phyloP scores from a whole-genome alignment of 2,888 invertebrate species.

The Hirtodrosophila duncani region DNA sequence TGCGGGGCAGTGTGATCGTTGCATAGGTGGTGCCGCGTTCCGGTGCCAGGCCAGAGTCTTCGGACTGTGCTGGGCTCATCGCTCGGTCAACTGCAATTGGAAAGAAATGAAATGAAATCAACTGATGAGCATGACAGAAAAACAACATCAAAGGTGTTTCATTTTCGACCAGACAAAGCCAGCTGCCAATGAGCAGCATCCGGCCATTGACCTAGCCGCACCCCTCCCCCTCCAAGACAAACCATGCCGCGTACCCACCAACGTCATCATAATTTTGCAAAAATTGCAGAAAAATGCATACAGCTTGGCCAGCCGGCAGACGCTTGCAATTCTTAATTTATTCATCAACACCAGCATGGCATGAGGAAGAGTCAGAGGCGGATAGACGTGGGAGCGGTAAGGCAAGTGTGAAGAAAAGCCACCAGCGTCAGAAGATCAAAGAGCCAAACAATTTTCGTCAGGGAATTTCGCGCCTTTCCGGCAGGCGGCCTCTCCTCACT shows the following conservation, averaged over 20 bases:
- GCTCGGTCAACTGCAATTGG: conserved; percentile 77
- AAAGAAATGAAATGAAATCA: neutral
- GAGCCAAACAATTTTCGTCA: conserved; percentile 18
- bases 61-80: conserved; percentile 79
- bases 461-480: conserved; percentile 28
- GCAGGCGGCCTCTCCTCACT: conserved; percentile 7
- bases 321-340: conserved; percentile 48
- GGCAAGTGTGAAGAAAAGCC: conserved; percentile 3
- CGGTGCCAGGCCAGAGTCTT: conserved; percentile 78
- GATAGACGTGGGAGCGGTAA: too few relatives aligned
- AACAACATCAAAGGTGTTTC: conserved; percentile 62
- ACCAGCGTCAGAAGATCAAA: conserved; percentile 53
- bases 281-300: neutral
- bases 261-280: too few relatives aligned
- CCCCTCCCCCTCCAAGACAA: too few relatives aligned
- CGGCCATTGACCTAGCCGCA: conserved; percentile 44
- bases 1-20: conserved; percentile 78
- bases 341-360: conserved; percentile 39
- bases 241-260: too few relatives aligned
- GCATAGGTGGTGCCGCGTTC: conserved; percentile 78
- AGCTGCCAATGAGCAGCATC: too few relatives aligned
- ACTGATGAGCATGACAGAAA: neutral
- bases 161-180: conserved; percentile 23
- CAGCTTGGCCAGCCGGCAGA: neutral
- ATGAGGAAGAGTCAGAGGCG: neutral